Base-by-base conservation (phyloP, 2,888 invertebrate genomes). In the Campoplex nolae region DNA sequence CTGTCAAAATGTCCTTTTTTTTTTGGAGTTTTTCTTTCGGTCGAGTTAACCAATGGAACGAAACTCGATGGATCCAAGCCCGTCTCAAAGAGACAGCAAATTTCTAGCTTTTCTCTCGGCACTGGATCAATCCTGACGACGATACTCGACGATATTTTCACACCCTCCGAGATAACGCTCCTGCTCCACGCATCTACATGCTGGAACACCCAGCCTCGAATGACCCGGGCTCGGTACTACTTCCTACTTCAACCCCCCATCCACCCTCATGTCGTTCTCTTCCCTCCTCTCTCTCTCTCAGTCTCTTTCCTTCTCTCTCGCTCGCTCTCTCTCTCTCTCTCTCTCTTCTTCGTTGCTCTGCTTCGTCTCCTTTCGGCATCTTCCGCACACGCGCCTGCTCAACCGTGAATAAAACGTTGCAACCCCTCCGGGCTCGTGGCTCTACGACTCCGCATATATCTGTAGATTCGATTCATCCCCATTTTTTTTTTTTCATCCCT, bases 161-260 rank as follows among this genome's bases (percentile, higher is more conserved):
- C 93, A 92, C 91, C 92, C 93, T 91, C 92, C 92, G 92, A 92
- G 93, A 92, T 91, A 62, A 32, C 91, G 93, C 93, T 90, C 89
- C 89, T 89, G 91, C 91, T 90, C 92, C 91, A 91, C 88, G 91
- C 93, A 92, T 92, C 93, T 93, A 93, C 93, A 93, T 93, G 92
- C 92, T 91, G 92, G 91, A 90, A 90, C 89, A 91, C 92, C 92
- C 92, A 92, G 92, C 92, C 93, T 91, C 92, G 92, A 93, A 93
- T 93, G 92, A 92, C 93, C 94, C 94, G 94, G 94, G 94, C 81
- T 73, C 93, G 92, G 91, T 89, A 91, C 92, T 92, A 92, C 92
- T 90, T 91, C 92, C 91, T 92, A 28, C 28, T 51, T 56, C n/a
- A 38, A 38, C 38, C 79, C 45, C 45, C 83, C 68, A 45, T 32